phyloP scores from a whole-genome alignment of 2,113 vertebrate genomes.

The Cryptotis parvus region DNA sequence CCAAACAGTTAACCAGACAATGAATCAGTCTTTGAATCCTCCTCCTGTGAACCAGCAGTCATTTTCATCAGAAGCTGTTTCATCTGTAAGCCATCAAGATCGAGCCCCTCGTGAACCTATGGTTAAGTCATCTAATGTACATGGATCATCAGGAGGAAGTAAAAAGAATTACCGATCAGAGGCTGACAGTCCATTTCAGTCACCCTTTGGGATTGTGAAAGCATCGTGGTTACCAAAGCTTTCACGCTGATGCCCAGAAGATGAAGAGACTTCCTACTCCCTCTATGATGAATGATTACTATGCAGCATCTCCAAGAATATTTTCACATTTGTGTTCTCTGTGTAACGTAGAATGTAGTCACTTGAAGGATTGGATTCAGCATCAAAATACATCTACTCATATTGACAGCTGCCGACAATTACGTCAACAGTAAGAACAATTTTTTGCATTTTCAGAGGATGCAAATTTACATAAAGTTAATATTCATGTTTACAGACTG shows the following conservation, averaged over 20 bases:
- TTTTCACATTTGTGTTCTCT: slow-evolving; percentile 98
- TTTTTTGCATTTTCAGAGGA: slow-evolving; percentile 59
- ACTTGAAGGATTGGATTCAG: too few relatives aligned
- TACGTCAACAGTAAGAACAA: slow-evolving; percentile 91
- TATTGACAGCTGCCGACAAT: slow-evolving; percentile 91
- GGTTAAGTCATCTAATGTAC: slow-evolving; percentile 42
- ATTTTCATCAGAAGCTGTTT: slow-evolving; percentile 83
- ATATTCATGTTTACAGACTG: too few relatives aligned
- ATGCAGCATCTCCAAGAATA: slow-evolving; percentile 92
- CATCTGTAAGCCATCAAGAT: slow-evolving; percentile 78
- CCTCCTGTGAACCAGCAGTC: slow-evolving; percentile 75
- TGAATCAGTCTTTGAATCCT: slow-evolving; percentile 81
- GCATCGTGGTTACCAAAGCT: slow-evolving; percentile 88
- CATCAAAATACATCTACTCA: slow-evolving; percentile 90
- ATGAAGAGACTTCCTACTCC: slow-evolving; percentile 90
- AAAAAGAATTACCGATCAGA: slow-evolving; percentile 78
- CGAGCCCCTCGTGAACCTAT: slow-evolving; percentile 72
- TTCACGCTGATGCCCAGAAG: slow-evolving; percentile 82
- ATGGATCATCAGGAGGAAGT: slow-evolving; percentile 36
- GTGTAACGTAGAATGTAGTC: slow-evolving; percentile 95
- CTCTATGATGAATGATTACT: slow-evolving; percentile 97
- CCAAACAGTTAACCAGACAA: slow-evolving; percentile 81
- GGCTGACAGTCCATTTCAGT: slow-evolving; percentile 81
- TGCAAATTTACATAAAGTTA: slow-evolving; percentile 47
- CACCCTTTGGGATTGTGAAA: slow-evolving; percentile 90